Evolutionary conservation across 2,888 invertebrate species (phyloP).

Genomic region (Ophioninae sp.): DNA sequence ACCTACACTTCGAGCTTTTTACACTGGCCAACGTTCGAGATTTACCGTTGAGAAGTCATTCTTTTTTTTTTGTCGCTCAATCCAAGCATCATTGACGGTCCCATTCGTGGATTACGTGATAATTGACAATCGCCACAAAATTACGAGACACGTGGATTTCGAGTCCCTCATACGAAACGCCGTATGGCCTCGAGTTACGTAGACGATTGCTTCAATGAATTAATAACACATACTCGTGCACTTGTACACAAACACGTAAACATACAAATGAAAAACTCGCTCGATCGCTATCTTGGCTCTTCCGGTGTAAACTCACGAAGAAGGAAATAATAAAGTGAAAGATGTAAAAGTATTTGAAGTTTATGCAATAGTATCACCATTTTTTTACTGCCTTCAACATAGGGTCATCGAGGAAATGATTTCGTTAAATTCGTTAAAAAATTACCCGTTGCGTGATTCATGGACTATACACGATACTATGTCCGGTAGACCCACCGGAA

Average conservation of each 20-base stretch:
- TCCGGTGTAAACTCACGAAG: slow-evolving; percentile 3
- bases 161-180: neutral
- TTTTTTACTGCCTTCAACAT: neutral
- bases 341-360: neutral
- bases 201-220: slow-evolving; percentile 36
- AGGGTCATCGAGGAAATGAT: slow-evolving; percentile 8
- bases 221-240: neutral
- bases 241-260: neutral
- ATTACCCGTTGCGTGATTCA: slow-evolving; percentile 40
- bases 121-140: slow-evolving; percentile 24
- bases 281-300: neutral
- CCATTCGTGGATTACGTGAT: slow-evolving; percentile 30
- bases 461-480: slow-evolving; percentile 12
- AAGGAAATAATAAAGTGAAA: slow-evolving; percentile 6
- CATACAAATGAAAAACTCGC: slow-evolving; percentile 10
- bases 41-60: slow-evolving; percentile 6
- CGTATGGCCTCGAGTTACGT: slow-evolving; percentile 19
- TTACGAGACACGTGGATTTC: slow-evolving; percentile 16
- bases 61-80: slow-evolving; percentile 10
- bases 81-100: slow-evolving; percentile 26
- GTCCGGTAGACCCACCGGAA: neutral
- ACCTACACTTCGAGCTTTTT: neutral
- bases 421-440: slow-evolving; percentile 50
- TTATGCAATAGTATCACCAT: neutral
- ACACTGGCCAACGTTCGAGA: neutral